phyloP scores from a whole-genome alignment of 2,888 invertebrate species.

The Microlaimidae sp. region DNA sequence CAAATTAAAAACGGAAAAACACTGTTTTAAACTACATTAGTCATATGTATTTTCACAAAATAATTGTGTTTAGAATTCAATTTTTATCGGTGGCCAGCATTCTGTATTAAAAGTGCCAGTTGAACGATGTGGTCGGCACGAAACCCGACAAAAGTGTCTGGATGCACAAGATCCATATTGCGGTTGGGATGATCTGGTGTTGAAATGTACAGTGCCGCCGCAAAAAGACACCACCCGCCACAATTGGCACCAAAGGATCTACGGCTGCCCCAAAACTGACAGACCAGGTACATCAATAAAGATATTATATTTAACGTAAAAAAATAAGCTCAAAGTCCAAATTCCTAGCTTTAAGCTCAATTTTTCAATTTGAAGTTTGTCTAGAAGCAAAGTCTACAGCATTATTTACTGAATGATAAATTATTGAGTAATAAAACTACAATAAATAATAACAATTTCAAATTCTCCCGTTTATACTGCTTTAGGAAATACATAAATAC shows the following conservation, averaged over 20 bases:
- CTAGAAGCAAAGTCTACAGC: too few relatives aligned
- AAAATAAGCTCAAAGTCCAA: too few relatives aligned
- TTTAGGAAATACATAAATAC: too few relatives aligned
- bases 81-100: too few relatives aligned
- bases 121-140: background rate
- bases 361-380: constrained; percentile 7
- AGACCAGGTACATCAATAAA: constrained; percentile 42
- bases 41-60: too few relatives aligned
- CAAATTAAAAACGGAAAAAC: too few relatives aligned
- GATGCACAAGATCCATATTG: constrained; percentile 81
- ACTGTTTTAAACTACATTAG: too few relatives aligned
- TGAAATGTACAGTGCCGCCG: constrained; percentile 56
- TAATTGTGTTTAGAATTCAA: too few relatives aligned
- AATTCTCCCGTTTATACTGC: too few relatives aligned
- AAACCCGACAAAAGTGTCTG: constrained; percentile 45
- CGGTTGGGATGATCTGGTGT: constrained; percentile 66
- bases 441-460: too few relatives aligned
- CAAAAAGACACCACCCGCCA: constrained; percentile 47
- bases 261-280: constrained; percentile 36
- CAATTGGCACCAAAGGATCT: constrained; percentile 56
- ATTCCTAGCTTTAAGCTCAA: background rate
- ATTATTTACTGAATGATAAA: too few relatives aligned
- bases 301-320: background rate
- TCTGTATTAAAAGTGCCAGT: background rate
- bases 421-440: too few relatives aligned